Conservation (phyloP, 2,888 invertebrate species). For the Autographa pulchrina region DNA sequence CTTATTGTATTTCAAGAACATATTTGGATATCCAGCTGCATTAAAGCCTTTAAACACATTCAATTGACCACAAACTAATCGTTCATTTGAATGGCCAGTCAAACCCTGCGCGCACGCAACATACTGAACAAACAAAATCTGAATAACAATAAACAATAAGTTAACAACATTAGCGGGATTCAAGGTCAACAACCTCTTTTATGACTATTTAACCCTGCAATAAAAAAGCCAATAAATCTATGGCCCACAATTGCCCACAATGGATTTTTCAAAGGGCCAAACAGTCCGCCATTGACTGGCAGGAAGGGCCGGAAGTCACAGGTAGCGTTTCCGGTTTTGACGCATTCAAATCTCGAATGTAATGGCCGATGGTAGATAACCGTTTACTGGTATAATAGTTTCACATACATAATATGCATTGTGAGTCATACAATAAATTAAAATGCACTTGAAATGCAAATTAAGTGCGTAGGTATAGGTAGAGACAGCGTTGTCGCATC, state of each 20-base stretch:
- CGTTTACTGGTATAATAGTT: conserved; percentile 41
- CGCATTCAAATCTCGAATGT: conserved; percentile 58
- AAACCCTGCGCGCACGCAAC: conserved; percentile 21
- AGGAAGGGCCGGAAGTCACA: conserved; percentile 71
- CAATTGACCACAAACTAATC: not conserved
- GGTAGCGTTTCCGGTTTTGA: conserved; percentile 71
- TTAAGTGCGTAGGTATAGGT: not conserved
- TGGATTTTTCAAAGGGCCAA: conserved; percentile 62
- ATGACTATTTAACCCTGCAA: conserved; percentile 30
- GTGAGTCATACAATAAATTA: conserved; percentile 20
- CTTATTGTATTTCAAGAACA: not conserved
- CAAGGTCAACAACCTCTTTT: conserved; percentile 44
- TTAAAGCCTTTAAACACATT: not conserved
- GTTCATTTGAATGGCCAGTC: not conserved
- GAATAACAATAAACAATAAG: conserved; percentile 36
- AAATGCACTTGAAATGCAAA: not conserved
- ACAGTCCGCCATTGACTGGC: conserved; percentile 52
- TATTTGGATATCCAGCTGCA: not conserved
- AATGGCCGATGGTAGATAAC: conserved; percentile 50
- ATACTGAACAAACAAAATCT: conserved; percentile 24
- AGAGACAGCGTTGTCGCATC: not conserved
- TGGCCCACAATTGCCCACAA: conserved; percentile 47
- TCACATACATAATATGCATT: conserved; percentile 14
- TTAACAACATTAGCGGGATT: conserved; percentile 24
- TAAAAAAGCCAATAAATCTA: conserved; percentile 54